Conservation (phyloP, 2,113 vertebrate species). For the Equus przewalskii region DNA sequence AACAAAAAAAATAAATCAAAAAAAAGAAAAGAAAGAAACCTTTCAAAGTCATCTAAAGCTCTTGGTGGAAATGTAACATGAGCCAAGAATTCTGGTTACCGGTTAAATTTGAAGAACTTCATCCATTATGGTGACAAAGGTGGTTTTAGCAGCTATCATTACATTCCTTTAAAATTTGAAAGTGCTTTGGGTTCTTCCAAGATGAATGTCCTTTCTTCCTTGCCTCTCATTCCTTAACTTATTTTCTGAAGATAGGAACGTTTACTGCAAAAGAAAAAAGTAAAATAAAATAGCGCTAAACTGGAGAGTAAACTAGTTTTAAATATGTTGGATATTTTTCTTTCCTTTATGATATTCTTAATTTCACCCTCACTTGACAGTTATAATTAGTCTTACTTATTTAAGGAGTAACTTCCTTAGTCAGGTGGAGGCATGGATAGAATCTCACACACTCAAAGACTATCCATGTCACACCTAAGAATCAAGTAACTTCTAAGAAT, state of each 20-base stretch:
- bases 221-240: slow-evolving; percentile 73
- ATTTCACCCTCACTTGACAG: neutral
- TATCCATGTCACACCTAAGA: neutral
- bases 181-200: slow-evolving; percentile 61
- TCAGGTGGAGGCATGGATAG: neutral
- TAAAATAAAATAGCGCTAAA: neutral
- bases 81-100: slow-evolving; percentile 80
- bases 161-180: slow-evolving; percentile 65
- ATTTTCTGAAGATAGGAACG: slow-evolving; percentile 75
- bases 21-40: neutral
- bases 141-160: slow-evolving; percentile 60
- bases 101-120: slow-evolving; percentile 72
- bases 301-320: slow-evolving; percentile 27
- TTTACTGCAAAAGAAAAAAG: slow-evolving; percentile 79
- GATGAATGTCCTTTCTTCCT: slow-evolving; percentile 56
- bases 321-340: slow-evolving; percentile 23
- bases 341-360: slow-evolving; percentile 36
- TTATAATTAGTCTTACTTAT: slow-evolving; percentile 17
- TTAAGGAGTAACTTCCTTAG: slow-evolving; percentile 25
- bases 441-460: neutral
- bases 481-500: slow-evolving; percentile 2
- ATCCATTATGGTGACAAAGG: slow-evolving; percentile 58
- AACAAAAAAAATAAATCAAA: no score
- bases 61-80: neutral
- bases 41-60: neutral